These are phyloP conservation scores for Artemisiospiza belli DNA, from an alignment of 2,113 vertebrate genomes.

Conservation along the genomic window DNA sequence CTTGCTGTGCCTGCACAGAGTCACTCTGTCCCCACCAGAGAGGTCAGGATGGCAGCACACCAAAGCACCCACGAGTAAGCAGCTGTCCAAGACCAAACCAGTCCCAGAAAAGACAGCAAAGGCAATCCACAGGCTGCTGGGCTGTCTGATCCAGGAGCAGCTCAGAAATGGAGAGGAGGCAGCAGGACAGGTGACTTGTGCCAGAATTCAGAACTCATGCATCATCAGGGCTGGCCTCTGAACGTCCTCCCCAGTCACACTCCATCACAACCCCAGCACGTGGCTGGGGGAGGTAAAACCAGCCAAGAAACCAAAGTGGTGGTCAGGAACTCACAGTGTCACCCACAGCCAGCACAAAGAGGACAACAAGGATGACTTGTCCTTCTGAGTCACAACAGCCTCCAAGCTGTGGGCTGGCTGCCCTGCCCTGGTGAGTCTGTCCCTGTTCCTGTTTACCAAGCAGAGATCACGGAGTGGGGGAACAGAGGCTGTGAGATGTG, in stretches of 20 bases:
- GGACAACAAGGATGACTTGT: neutral
- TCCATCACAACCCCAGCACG: neutral
- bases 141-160: neutral
- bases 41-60: neutral
- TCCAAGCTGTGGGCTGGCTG: neutral
- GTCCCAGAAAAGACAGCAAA: neutral
- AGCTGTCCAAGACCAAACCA: neutral
- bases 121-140: neutral
- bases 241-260: neutral
- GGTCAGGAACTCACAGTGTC: neutral
- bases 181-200: neutral
- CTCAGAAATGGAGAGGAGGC: neutral
- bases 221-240: neutral
- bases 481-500: neutral
- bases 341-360: neutral
- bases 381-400: slow-evolving; percentile 12
- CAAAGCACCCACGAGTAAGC: rapidly evolving
- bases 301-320: neutral
- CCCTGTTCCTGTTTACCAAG: slow-evolving; percentile 22
- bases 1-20: neutral
- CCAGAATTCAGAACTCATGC: neutral
- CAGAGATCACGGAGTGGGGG: neutral
- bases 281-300: neutral
- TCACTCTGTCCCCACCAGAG: rapidly evolving
- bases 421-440: slow-evolving; percentile 22